Conservation (phyloP, 1,140 invertebrate genomes). For the Potamilus streckersoni region DNA sequence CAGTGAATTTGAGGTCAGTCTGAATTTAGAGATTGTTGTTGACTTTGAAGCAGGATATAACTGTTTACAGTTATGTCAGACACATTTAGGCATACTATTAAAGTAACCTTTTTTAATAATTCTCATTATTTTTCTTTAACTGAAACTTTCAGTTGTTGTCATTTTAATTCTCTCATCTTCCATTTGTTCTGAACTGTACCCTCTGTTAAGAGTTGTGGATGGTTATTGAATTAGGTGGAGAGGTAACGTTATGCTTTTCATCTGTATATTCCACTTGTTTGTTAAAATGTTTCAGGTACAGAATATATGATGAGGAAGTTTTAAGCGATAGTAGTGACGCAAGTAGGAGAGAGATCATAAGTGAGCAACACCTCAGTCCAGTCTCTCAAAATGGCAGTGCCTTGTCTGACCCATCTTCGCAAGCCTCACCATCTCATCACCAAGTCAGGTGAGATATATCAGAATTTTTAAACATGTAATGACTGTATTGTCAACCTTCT, state of each 20-base stretch:
- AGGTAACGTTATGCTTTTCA: neutral
- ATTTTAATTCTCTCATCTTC: neutral
- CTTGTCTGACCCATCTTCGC: too few species aligned
- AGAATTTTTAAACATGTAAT: too few species aligned
- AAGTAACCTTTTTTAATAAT: neutral
- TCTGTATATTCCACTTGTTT: neutral
- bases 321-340: slow-evolving; percentile 42
- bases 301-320: slow-evolving; percentile 60
- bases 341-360: slow-evolving; percentile 6
- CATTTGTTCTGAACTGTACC: neutral
- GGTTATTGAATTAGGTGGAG: neutral
- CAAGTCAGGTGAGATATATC: too few species aligned
- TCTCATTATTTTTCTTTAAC: neutral
- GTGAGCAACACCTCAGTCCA: slow-evolving; percentile 13
- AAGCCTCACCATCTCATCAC: too few species aligned
- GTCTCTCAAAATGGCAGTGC: too few species aligned
- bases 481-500: too few species aligned
- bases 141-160: neutral
- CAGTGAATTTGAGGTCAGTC: too few species aligned
- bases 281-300: slow-evolving; percentile 39
- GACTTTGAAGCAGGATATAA: too few species aligned
- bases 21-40: too few species aligned
- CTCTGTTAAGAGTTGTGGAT: too few species aligned
- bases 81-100: too few species aligned
- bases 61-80: too few species aligned